phyloP scores from a whole-genome alignment of 2,888 invertebrate genomes.

The Seladonia tumulorum region DNA sequence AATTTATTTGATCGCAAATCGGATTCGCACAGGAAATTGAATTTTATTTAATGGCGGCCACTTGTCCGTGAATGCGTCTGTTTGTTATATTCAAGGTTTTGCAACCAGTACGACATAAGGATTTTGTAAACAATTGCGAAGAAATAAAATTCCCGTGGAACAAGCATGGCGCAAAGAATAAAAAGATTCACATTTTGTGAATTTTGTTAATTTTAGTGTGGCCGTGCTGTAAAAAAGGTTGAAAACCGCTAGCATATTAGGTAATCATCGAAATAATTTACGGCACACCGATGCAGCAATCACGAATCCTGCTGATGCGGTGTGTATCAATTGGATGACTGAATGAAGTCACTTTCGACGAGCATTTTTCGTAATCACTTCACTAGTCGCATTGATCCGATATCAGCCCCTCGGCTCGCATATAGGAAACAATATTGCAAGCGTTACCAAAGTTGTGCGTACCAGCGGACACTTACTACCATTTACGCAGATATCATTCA shows the following conservation, averaged over 20 bases:
- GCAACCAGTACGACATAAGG: background rate
- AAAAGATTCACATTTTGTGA: background rate
- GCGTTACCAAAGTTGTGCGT: background rate
- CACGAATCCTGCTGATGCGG: background rate
- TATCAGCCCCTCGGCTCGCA: background rate
- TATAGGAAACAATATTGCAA: background rate
- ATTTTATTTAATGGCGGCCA: background rate
- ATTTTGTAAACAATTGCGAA: background rate
- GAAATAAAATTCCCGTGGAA: background rate
- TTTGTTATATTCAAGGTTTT: background rate
- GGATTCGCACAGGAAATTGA: background rate
- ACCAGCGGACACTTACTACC: constrained; percentile 17
- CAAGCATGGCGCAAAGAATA: background rate
- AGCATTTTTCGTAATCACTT: constrained; percentile 3
- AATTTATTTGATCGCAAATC: background rate
- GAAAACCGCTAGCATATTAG: background rate
- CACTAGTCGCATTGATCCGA: constrained; percentile 7
- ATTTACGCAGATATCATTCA: constrained; percentile 21
- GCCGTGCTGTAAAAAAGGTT: background rate
- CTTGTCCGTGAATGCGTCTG: background rate
- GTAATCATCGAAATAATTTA: background rate
- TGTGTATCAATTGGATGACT: background rate
- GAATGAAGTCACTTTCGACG: background rate
- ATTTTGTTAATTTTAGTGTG: too few species aligned
- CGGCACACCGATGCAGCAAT: background rate